These are phyloP conservation scores for Drosophila sp. DNA, from an alignment of 1,140 invertebrate genomes.

Conservation along the genomic window DNA sequence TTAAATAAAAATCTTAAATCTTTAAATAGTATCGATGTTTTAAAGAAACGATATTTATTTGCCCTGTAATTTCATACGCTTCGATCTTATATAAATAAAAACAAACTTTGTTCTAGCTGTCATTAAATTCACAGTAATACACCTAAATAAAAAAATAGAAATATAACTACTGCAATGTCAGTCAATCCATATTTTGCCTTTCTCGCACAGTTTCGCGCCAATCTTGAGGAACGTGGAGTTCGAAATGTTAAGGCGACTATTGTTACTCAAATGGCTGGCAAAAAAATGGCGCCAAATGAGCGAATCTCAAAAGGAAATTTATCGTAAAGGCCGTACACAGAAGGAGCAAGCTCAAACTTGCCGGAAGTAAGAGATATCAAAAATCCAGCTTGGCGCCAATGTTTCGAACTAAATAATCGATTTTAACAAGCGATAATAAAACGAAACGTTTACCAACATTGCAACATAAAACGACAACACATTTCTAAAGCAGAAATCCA, in stretches of 20 bases:
- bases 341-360: neutral
- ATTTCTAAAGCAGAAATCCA: slow-evolving; percentile 21
- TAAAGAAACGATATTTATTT: no score
- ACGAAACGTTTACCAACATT: slow-evolving; percentile 17
- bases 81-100: no score
- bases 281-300: slow-evolving; percentile 55
- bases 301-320: slow-evolving; percentile 31
- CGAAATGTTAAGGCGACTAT: slow-evolving; percentile 17
- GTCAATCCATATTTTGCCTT: slow-evolving; percentile 52
- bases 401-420: slow-evolving; percentile 1
- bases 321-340: neutral
- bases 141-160: no score
- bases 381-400: neutral
- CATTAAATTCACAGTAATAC: no score
- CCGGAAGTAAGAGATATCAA: neutral
- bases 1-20: no score
- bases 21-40: no score
- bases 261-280: slow-evolving; percentile 28
- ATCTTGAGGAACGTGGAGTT: slow-evolving; percentile 23
- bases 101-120: no score
- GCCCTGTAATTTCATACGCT: no score
- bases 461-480: slow-evolving; percentile 17
- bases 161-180: neutral
- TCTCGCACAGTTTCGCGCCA: slow-evolving; percentile 35
- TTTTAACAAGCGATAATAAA: neutral